phyloP scores from a whole-genome alignment of 2,888 invertebrate species.

The Macroteleia sp. region DNA sequence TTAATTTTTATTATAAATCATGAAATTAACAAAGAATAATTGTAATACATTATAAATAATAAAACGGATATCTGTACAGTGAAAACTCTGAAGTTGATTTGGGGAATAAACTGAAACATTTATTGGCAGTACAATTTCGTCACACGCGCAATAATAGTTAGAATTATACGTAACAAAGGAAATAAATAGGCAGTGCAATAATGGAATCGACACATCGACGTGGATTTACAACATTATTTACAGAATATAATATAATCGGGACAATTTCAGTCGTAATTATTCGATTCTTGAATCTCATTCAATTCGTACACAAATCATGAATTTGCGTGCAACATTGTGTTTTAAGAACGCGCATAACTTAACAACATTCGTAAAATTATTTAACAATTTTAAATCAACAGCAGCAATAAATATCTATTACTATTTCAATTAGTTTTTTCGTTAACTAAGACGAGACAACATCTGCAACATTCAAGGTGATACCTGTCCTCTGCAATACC shows the following conservation, averaged over 20 bases:
- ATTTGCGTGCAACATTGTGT: not conserved
- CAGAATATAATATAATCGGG: no score
- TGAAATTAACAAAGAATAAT: not conserved
- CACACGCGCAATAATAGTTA: not conserved
- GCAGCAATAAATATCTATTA: conserved; percentile 17
- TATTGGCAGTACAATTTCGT: conserved; percentile 6
- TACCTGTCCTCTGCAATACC: no score
- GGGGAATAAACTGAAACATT: not conserved
- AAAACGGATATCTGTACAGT: not conserved
- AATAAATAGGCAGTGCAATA: conserved; percentile 9
- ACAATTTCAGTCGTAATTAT: not conserved
- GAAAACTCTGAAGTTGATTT: not conserved
- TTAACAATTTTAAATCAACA: conserved; percentile 18
- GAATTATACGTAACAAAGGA: not conserved
- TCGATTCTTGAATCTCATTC: not conserved
- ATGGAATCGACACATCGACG: not conserved
- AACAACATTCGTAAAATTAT: conserved; percentile 32
- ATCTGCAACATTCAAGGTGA: conserved; percentile 10
- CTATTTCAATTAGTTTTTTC: not conserved
- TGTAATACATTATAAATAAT: no score
- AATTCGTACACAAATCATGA: not conserved
- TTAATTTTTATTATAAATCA: no score
- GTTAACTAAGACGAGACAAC: no score
- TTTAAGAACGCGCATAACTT: not conserved
- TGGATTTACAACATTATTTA: conserved; percentile 4